Evolutionary conservation across 2,888 invertebrate species (phyloP), one percentile per base, ranked within the genome.

Genomic region (Biston betularia): DNA sequence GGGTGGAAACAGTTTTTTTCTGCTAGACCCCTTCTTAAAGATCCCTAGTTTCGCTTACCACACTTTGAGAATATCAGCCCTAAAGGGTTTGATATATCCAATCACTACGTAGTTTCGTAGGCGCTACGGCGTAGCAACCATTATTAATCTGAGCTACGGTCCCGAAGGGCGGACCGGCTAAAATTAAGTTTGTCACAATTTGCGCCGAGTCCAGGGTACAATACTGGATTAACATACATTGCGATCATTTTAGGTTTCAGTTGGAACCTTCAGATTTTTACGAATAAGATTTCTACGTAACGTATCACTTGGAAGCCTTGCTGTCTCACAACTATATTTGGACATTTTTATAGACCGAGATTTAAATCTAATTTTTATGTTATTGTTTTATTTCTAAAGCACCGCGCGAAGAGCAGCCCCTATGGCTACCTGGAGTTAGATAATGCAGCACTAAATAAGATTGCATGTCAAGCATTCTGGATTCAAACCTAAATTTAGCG

Each of bases 181-280:
- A 57, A 60, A 66, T 61, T 66, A 57, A 65, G 56, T 61, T 61
- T 61, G 57, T 61, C 45, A 46, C 57, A 66, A 66, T 57, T 66
- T 66, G 53, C 40, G 59, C 58, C 24, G 40, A 35, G 34, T 11
- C 24, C 34, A 24, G 50, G 46, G 5, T 33, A 66, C 56, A 62
- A 34, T 57, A n/a, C 9, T 38, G 52, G 52, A 61, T 66, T 66
- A 66, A 66, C 56, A 66, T 61, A 61, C 55, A 48, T 55, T 48
- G 62, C 44, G 40, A 48, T 14, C 54, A 40, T 48, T 62, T 53
- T 61, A 53, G 45, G 42, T 44, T 40, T 52, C 34, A 59, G n/a
- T 59, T 12, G 8, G 33, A 34, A 34, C 8, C 5, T 44, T 6
- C 9, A 8, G 24, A 24, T 44, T 44, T 12, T 11, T 1, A 44